Evolutionary conservation across 2,888 invertebrate species (phyloP).

Genomic region (Parnassius apollo): DNA sequence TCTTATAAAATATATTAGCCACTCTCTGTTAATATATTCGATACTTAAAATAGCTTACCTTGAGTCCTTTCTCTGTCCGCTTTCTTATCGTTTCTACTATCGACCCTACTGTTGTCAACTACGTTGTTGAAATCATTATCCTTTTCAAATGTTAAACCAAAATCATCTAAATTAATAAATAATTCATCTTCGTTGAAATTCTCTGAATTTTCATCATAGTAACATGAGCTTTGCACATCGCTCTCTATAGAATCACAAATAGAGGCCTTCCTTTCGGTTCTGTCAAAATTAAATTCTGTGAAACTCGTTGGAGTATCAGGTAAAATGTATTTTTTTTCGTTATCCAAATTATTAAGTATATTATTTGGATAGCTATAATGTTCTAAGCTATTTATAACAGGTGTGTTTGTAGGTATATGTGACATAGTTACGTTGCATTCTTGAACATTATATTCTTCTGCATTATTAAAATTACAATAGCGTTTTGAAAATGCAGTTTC

Average conservation of each 20-base stretch:
- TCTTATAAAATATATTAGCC: neutral
- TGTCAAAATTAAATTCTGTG: conserved; percentile 65
- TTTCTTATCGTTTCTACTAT: conserved; percentile 43
- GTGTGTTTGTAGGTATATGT: conserved; percentile 34
- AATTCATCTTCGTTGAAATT: conserved; percentile 73
- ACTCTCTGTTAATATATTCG: neutral
- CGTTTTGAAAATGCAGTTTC: conserved; percentile 72
- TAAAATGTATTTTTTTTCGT: conserved; percentile 58
- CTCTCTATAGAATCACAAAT: conserved; percentile 72
- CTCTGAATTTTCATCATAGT: conserved; percentile 71
- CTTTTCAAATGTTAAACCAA: conserved; percentile 62
- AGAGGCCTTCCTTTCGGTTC: conserved; percentile 61
- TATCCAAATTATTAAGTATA: conserved; percentile 64
- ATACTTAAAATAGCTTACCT: conserved; percentile 45
- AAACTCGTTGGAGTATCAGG: conserved; percentile 74
- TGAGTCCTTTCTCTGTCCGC: conserved; percentile 56
- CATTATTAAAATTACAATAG: conserved; percentile 54
- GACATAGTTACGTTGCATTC: conserved; percentile 37
- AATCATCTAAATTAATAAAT: conserved; percentile 71
- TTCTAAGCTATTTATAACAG: conserved; percentile 61
- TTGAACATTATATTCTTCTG: conserved; percentile 41
- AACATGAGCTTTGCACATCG: conserved; percentile 65
- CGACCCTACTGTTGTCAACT: conserved; percentile 39
- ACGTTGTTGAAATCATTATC: conserved; percentile 44
- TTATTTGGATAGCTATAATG: conserved; percentile 76